These are phyloP conservation scores for Ahaetulla prasina DNA, from an alignment of 2,113 vertebrate species.

Conservation along the genomic window DNA sequence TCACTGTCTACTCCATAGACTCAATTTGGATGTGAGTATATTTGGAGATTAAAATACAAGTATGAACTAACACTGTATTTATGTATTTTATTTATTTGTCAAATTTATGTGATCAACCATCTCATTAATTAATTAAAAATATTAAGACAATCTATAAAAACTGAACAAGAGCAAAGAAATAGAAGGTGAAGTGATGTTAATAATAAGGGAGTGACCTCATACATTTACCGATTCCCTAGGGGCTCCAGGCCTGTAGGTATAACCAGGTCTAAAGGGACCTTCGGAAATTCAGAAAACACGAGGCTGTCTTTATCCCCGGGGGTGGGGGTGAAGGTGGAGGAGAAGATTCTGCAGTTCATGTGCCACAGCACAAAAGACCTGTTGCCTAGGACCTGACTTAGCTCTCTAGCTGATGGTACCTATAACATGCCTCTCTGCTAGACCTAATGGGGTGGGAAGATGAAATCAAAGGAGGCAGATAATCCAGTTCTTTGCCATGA, in stretches of 20 bases:
- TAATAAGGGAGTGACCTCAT: not conserved
- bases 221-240: not conserved
- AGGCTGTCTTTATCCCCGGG: not conserved
- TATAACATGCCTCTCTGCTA: not conserved
- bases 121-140: not conserved
- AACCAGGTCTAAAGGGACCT: not conserved
- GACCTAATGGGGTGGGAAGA: not conserved
- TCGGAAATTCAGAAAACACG: not conserved
- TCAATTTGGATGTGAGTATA: not conserved
- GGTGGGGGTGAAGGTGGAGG: not conserved
- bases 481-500: not conserved
- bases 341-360: not conserved
- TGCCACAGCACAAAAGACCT: not conserved
- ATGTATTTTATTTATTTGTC: not conserved
- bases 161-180: not conserved
- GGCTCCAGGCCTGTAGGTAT: not conserved
- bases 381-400: not conserved
- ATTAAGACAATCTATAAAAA: not conserved
- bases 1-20: not conserved
- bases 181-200: not conserved
- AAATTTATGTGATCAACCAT: not conserved
- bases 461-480: not conserved
- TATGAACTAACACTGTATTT: not conserved
- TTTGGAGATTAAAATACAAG: slow-evolving; percentile 22
- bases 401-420: not conserved